Base-by-base conservation (phyloP, 2,888 invertebrate species). In the Pterostichus madidus region DNA sequence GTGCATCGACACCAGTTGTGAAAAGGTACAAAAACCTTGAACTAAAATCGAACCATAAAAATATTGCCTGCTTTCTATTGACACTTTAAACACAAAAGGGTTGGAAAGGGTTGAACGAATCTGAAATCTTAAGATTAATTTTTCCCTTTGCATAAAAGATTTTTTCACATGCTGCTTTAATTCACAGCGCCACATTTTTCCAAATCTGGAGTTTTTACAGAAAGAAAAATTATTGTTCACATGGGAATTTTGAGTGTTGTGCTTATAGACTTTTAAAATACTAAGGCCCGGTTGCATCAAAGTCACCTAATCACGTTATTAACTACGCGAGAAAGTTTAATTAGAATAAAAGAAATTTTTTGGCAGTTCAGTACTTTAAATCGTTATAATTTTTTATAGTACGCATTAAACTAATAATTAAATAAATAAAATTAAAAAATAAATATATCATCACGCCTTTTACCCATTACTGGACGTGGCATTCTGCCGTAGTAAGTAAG, bases 101-200 rank as follows among this genome's bases (percentile, higher is more conserved):
- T n/a, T 71, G 15, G 77, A 77, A 77, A 77, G 77, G 77, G 59
- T 77, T 77, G 44, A 73, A 11, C 68, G 44, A 71, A 71, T 71
- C 17, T 35, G 7, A 44, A 44, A 71, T 56, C 13, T 56, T 56
- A 56, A 13, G 56, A 56, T 56, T 56, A 15, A 24, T 24, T 24
- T 24, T 32, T 64, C 24, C 31, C 11, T 31, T 35, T 59, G 3
- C 15, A 59, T 8, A 17, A 59, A 59, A 59, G 59, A 5, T 17
- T 31, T 49, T 49, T 49, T 49, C 44, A 10, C n/a, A 49, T 49
- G 49, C 49, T 8, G 4, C 49, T 49, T 49, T 49, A 1, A 49
- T 49, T 49, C 49, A 49, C 46, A n/a, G 11, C 13, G n/a, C 6
- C 1, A 49, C 2, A 13, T n/a, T 2, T 49, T 49, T 13, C 11